These are phyloP conservation scores for Erpobdella octoculata DNA, from an alignment of 2,888 invertebrate species.

Conservation along the genomic window DNA sequence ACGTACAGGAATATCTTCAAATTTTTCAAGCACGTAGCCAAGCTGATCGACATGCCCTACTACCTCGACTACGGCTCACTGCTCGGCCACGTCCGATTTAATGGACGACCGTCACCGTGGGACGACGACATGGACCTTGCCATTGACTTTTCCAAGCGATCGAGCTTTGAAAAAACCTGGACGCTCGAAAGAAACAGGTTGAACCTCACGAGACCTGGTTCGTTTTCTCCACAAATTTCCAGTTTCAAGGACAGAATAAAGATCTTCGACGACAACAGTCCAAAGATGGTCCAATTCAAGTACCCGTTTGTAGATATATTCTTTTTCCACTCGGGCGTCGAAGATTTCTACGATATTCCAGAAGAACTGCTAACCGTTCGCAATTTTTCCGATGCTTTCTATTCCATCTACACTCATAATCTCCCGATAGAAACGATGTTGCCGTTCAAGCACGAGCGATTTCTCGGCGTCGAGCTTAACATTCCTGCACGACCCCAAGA, in stretches of 20 bases:
- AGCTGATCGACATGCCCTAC: background rate
- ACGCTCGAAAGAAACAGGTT: background rate
- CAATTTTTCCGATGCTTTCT: background rate
- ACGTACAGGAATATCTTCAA: background rate
- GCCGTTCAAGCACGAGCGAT: background rate
- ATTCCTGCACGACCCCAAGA: background rate
- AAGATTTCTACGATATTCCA: background rate
- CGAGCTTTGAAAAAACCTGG: background rate
- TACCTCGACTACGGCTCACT: slow-evolving; percentile 7
- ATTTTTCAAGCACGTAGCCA: slow-evolving; percentile 13
- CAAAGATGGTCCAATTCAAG: too few relatives aligned
- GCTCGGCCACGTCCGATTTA: background rate
- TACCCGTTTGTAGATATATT: slow-evolving; percentile 4
- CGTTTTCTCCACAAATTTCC: background rate
- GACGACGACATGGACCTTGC: slow-evolving; percentile 12
- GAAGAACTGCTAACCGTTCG: background rate
- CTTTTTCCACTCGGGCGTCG: background rate
- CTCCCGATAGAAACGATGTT: background rate
- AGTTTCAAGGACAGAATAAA: background rate
- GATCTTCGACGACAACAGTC: slow-evolving; percentile 1
- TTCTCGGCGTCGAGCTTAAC: background rate
- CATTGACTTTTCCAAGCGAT: background rate
- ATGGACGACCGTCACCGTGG: background rate
- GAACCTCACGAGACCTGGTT: too few relatives aligned
- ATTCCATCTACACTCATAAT: background rate